phyloP scores from a whole-genome alignment of 2,113 vertebrate genomes.

The Megaceryle maxima region DNA sequence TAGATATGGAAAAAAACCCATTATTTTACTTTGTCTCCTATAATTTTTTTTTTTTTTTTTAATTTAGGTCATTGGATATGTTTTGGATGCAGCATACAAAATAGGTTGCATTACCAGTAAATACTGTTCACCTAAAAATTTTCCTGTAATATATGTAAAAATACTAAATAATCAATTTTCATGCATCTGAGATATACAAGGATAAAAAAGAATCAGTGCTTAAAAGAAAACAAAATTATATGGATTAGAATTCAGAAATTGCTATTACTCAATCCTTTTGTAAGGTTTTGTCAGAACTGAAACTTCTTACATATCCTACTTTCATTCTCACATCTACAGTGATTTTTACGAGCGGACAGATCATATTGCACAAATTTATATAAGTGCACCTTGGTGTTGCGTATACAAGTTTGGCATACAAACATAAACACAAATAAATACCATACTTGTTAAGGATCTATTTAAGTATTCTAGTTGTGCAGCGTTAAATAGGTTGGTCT shows the following conservation, averaged over 20 bases:
- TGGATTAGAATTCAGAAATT: not conserved
- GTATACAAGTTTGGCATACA: not conserved
- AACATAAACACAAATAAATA: not conserved
- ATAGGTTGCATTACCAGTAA: not conserved
- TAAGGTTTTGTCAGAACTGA: not conserved
- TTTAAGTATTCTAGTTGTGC: not conserved
- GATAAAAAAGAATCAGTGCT: not conserved
- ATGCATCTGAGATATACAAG: not conserved
- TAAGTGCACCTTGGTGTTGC: not conserved
- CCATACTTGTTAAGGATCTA: not conserved
- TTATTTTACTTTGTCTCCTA: not conserved
- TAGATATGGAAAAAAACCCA: not conserved
- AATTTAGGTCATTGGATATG: not conserved
- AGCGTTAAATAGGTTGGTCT: not conserved
- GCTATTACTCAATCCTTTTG: not conserved
- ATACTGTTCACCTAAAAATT: not conserved
- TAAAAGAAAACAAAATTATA: not conserved
- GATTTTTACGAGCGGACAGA: not conserved
- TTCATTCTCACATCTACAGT: not conserved
- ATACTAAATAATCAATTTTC: not conserved
- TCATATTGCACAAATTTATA: not conserved
- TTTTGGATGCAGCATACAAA: not conserved
- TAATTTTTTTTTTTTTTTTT: not conserved
- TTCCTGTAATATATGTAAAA: not conserved
- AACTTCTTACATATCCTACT: not conserved